These are phyloP conservation scores for Hypotaenidia okinawae DNA, from an alignment of 2,797 vertebrate species.

Conservation along the genomic window DNA sequence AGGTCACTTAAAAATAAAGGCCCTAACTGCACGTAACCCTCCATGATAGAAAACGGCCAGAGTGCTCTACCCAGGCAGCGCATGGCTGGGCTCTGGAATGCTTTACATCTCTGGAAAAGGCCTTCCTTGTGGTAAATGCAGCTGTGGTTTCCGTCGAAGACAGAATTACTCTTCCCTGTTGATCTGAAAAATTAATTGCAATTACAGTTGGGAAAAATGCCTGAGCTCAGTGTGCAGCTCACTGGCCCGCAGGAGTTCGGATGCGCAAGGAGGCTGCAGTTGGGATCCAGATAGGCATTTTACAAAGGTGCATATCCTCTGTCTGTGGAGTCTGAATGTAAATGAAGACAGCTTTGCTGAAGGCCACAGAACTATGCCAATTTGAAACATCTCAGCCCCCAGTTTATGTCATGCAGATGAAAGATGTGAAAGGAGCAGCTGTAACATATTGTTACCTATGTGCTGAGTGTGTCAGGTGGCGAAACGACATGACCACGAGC, in stretches of 20 bases:
- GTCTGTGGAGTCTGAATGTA: neutral
- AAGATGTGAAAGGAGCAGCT: neutral
- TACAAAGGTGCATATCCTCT: neutral
- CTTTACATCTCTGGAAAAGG: neutral
- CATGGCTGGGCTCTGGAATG: neutral
- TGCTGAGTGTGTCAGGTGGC: neutral
- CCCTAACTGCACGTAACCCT: neutral
- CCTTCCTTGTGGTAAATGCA: neutral
- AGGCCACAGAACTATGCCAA: neutral
- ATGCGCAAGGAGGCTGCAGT: neutral
- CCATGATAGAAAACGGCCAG: neutral
- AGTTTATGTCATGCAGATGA: neutral
- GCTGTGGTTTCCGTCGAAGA: neutral
- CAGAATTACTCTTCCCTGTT: neutral
- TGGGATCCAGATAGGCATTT: neutral
- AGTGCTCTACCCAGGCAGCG: neutral
- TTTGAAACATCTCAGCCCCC: neutral
- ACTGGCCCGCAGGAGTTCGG: neutral
- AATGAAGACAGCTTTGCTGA: neutral
- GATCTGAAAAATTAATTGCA: neutral
- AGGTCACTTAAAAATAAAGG: neutral
- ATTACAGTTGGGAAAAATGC: neutral
- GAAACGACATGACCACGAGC: neutral
- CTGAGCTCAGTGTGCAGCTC: neutral
- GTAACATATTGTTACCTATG: rapidly evolving